phyloP scores from a whole-genome alignment of 2,113 vertebrate genomes.

The Bostrychus sinensis region DNA sequence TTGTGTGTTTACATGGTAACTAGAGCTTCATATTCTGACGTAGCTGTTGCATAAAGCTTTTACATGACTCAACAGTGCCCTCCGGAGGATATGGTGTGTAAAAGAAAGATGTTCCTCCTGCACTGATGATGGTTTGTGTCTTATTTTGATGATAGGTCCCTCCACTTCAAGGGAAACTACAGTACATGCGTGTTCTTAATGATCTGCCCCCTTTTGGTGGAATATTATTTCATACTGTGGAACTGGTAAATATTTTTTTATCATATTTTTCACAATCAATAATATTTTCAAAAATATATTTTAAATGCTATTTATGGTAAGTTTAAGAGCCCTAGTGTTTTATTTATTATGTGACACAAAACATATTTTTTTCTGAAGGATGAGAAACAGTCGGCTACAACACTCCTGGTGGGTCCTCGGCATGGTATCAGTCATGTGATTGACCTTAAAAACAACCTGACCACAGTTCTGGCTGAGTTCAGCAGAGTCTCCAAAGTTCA shows the following conservation, averaged over 20 bases:
- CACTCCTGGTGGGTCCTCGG: conserved; percentile 92
- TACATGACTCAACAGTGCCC: conserved; percentile 64
- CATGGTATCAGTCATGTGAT: conserved; percentile 99
- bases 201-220: conserved; percentile 97
- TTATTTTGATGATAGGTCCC: conserved; percentile 83
- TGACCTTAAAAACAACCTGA: conserved; percentile 98
- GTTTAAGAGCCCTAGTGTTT: no score
- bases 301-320: no score
- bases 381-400: conserved; percentile 94
- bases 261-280: neutral
- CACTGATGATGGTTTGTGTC: conserved; percentile 24
- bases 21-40: conserved; percentile 26
- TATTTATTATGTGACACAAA: no score
- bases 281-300: neutral
- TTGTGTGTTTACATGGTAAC: conserved; percentile 29
- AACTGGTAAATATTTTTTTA: conserved; percentile 83
- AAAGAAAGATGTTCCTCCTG: neutral
- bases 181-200: conserved; percentile 95
- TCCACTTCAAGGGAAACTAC: conserved; percentile 94
- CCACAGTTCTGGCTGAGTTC: conserved; percentile 95
- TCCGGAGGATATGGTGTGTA: conserved; percentile 41
- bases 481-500: conserved; percentile 96
- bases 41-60: conserved; percentile 55
- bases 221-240: conserved; percentile 95
- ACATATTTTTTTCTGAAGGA: conserved; percentile 77